Percentiles rank a stretch among this genome's conserved stretches.
Conservation (phyloP, 2,797 vertebrate species). For the Chiropotes sagulatus region DNA sequence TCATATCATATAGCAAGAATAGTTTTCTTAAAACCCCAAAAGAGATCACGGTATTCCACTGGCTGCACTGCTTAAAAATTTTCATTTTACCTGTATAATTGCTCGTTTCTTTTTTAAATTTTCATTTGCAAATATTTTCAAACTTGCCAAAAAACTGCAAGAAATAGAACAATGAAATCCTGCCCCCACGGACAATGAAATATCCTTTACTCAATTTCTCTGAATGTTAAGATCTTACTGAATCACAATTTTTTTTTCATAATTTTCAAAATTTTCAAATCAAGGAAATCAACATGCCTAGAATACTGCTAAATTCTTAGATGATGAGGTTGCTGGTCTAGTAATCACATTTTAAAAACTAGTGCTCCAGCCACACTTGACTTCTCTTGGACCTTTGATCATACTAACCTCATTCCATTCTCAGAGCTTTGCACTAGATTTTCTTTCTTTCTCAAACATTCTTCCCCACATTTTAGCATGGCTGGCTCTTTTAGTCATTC, state of each 20-base stretch:
- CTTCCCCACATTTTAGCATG: background rate
- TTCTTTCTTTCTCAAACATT: background rate
- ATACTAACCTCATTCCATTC: background rate
- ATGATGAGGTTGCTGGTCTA: background rate
- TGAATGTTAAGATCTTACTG: background rate
- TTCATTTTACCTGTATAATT: background rate
- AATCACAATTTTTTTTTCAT: background rate
- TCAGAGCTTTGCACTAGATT: background rate
- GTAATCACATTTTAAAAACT: background rate
- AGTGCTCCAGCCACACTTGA: background rate
- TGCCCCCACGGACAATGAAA: background rate
- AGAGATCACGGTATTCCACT: background rate
- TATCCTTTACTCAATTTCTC: background rate
- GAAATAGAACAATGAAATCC: background rate
- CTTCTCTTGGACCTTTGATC: background rate
- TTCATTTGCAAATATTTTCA: conserved; percentile 44
- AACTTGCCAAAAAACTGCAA: background rate
- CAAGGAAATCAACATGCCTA: background rate
- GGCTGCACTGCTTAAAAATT: background rate
- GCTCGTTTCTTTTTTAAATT: background rate
- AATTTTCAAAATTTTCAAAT: background rate
- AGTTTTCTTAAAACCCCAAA: background rate
- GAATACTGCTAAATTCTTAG: background rate
- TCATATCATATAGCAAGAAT: background rate
- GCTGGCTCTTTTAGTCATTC: background rate